Evolutionary conservation across 1,140 invertebrate species (phyloP), one percentile per base, ranked within the genome.

Genomic region (Epicauta chinensis): DNA sequence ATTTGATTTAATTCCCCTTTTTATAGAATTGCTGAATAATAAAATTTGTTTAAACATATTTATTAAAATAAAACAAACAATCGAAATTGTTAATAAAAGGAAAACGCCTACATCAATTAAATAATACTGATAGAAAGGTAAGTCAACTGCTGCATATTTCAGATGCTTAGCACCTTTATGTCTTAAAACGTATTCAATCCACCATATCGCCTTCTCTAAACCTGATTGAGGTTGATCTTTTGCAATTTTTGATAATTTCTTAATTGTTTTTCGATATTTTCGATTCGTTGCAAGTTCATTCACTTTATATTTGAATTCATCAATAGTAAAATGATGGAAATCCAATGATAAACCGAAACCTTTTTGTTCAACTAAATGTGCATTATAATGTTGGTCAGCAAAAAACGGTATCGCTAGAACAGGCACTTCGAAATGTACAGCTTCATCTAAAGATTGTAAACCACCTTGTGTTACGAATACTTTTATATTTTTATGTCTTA

Each of bases 381-480:
- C 50, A 51, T 72, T 73, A 14, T 49, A 47, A 14, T 31, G 45
- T 56, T 72, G 71, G 56, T 73, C 72, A 2, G 39, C 62, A 51
- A 63, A 64, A 13, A 73, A 63, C 14, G 73, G 73, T 15, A 75
- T 67, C 12, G 65, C 63, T 1, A 82, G 41, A 10, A 81, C 56
- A 0, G 80, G 79, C 3, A 78, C 73, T 30, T 71, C 71, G 53
- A 65, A 63, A 38, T 72, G 68, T 0, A 75, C 63, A 10, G 73
- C 70, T 61, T 80, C 78, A 45, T 72, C 73, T 7, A 70, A 61
- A 14, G 76, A 75, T 32, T 77, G 70, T n/a, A 72, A 58, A 12
- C 77, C 77, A 49, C 74, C 77, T 61, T 79, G 77, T 17, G 70
- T 74, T n/a, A 79, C 67, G 51, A 78, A 78, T 1, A 69, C n/a